A percentile compares a stretch with the other conserved stretches of the same genome.
Evolutionary conservation across 1,140 invertebrate genomes (phyloP).

Genomic region (Drosophila santomea): DNA sequence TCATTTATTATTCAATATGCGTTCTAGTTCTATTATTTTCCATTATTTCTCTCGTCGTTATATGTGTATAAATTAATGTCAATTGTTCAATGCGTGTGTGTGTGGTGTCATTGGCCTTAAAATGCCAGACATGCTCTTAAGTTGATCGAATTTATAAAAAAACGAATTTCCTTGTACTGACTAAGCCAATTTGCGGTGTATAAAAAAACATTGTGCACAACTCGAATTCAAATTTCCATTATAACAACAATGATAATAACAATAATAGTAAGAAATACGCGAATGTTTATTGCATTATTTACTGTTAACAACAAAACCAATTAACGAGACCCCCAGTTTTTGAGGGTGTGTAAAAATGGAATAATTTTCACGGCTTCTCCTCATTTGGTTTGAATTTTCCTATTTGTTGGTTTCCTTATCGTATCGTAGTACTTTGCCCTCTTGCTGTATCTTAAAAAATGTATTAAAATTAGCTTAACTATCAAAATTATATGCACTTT

Average conservation of each 20-base stretch:
- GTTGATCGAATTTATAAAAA: conserved; percentile 43
- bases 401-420: conserved; percentile 42
- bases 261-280: conserved; percentile 68
- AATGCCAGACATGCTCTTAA: conserved; percentile 58
- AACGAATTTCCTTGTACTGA: conserved; percentile 41
- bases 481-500: conserved; percentile 73
- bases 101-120: conserved; percentile 40
- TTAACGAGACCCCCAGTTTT: conserved; percentile 66
- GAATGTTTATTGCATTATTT: conserved; percentile 61
- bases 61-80: conserved; percentile 75
- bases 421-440: conserved; percentile 17
- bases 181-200: conserved; percentile 71
- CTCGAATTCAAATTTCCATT: conserved; percentile 44
- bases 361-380: conserved; percentile 50
- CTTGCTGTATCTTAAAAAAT: conserved; percentile 66
- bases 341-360: conserved; percentile 73
- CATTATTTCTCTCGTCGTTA: conserved; percentile 74
- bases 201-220: conserved; percentile 65
- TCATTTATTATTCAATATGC: conserved; percentile 81
- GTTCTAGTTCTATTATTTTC: conserved; percentile 80
- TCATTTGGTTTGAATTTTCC: conserved; percentile 44
- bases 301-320: conserved; percentile 69
- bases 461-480: conserved; percentile 75
- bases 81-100: conserved; percentile 70
- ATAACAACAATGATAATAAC: conserved; percentile 68